A percentile compares a stretch with the other conserved stretches of the same genome.
These are phyloP conservation scores for Boloria euphrosyne DNA, from an alignment of 2,888 invertebrate genomes.

Conservation along the genomic window DNA sequence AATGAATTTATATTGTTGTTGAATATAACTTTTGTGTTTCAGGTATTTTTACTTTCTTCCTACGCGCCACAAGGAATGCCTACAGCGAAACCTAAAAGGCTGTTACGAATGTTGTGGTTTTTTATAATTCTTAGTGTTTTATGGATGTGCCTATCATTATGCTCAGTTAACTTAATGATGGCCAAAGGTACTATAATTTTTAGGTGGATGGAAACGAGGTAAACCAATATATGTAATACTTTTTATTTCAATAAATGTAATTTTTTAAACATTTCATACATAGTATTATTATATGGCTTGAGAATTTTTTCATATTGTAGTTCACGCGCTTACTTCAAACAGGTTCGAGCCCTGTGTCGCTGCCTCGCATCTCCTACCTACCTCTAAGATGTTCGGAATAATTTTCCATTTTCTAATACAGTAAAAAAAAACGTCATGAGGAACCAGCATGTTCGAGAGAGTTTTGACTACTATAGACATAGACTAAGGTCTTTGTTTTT, in stretches of 20 bases:
- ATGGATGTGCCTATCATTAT: conserved; percentile 87
- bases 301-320: no score
- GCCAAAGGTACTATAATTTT: conserved; percentile 83
- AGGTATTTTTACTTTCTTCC: conserved; percentile 89
- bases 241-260: conserved; percentile 12
- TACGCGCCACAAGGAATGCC: conserved; percentile 85
- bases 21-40: conserved; percentile 39
- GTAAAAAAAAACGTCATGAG: no score
- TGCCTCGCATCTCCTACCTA: no score
- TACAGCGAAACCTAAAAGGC: conserved; percentile 84
- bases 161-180: conserved; percentile 85
- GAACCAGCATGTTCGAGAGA: no score
- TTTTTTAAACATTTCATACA: not conserved
- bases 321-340: no score
- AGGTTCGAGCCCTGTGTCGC: no score
- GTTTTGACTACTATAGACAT: no score
- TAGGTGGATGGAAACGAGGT: conserved; percentile 85
- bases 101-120: conserved; percentile 87
- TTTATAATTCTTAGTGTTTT: conserved; percentile 86
- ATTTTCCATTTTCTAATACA: no score
- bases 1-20: not conserved
- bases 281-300: no score
- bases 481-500: no score
- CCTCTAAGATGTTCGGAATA: no score
- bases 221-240: conserved; percentile 23